Evolutionary conservation across 2,888 invertebrate species (phyloP).

Genomic region (Thysanoteuthis rhombus): DNA sequence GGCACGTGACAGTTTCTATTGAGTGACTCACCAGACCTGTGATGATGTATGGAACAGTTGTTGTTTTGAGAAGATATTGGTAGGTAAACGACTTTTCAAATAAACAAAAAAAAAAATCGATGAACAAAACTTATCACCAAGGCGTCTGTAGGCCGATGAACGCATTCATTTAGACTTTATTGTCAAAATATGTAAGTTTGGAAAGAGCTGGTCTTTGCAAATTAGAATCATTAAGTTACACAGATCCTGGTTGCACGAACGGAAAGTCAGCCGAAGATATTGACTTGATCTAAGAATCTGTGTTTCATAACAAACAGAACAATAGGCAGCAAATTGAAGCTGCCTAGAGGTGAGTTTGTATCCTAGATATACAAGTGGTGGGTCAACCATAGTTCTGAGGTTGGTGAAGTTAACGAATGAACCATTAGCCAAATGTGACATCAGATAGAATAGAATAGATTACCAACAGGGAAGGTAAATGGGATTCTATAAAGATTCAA

Average conservation of each 20-base stretch:
- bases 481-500: background rate
- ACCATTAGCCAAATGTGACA: background rate
- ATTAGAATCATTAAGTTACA: background rate
- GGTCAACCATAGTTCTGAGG: background rate
- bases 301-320: background rate
- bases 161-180: background rate
- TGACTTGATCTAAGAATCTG: background rate
- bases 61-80: background rate
- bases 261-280: background rate
- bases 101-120: too few species aligned
- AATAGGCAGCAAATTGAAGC: background rate
- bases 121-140: background rate
- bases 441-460: background rate
- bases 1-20: too few species aligned
- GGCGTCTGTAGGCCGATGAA: background rate
- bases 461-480: background rate
- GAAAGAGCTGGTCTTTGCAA: background rate
- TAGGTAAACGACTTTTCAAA: background rate
- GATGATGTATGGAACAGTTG: background rate
- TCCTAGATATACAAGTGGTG: background rate
- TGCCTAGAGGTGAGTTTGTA: background rate
- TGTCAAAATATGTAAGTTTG: background rate
- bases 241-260: background rate
- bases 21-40: too few species aligned
- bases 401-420: background rate